Percentiles rank a stretch among this genome's conserved stretches.
Evolutionary conservation across 2,888 invertebrate species (phyloP).

Genomic region (Caenorhabditis drosophilae): DNA sequence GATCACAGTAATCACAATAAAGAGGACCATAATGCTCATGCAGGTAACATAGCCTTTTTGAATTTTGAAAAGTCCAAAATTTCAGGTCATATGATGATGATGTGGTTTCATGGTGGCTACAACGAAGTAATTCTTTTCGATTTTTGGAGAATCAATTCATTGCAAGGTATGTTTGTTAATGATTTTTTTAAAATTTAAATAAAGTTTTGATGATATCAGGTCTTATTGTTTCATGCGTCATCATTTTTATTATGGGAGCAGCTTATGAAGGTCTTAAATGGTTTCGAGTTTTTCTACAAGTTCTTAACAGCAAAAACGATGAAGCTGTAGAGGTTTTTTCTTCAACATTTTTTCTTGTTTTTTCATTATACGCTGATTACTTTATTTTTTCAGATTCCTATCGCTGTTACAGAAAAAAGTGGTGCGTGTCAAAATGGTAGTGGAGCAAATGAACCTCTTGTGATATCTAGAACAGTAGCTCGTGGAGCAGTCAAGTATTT

Average conservation of each 20-base stretch:
- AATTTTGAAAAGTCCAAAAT: not conserved
- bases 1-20: not conserved
- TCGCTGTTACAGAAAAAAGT: slow-evolving; percentile 6
- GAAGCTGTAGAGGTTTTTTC: too few species aligned
- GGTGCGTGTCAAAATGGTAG: slow-evolving; percentile 3
- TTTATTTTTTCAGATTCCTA: slow-evolving; percentile 13
- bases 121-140: slow-evolving; percentile 66
- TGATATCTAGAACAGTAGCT: not conserved
- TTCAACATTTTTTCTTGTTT: too few species aligned
- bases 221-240: slow-evolving; percentile 86
- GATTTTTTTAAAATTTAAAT: too few species aligned
- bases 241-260: slow-evolving; percentile 87
- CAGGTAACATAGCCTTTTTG: not conserved
- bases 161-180: slow-evolving; percentile 15
- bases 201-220: too few species aligned
- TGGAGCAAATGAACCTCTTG: slow-evolving; percentile 6
- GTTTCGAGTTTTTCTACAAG: slow-evolving; percentile 11
- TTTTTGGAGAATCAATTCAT: slow-evolving; percentile 59
- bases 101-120: slow-evolving; percentile 65
- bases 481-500: too few species aligned
- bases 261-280: slow-evolving; percentile 95
- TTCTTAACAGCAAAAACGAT: not conserved
- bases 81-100: slow-evolving; percentile 57
- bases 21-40: slow-evolving; percentile 2
- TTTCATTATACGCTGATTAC: too few species aligned